Base-by-base conservation (phyloP, 2,797 vertebrate species). In the Eleutherodactylus coqui region DNA sequence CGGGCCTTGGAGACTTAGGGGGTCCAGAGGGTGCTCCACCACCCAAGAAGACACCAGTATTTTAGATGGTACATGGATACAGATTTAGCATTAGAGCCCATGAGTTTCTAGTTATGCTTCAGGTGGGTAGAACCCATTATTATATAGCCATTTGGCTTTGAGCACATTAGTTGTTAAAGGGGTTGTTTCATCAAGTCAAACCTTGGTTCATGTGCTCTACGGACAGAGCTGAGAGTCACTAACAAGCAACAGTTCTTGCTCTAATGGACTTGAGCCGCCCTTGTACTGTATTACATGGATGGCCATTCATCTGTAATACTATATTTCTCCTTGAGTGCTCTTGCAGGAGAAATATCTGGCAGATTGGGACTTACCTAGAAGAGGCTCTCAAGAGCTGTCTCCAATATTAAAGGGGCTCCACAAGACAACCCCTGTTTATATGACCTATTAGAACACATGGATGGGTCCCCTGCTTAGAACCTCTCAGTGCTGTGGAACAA, bases 41-140 rank as follows among this genome's bases (percentile, higher is more conserved):
- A n/a, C n/a, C n/a, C n/a, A n/a, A n/a, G n/a, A n/a, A n/a, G n/a
- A n/a, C n/a, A n/a, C n/a, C n/a, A n/a, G n/a, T n/a, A n/a, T n/a
- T n/a, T n/a, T n/a, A n/a, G n/a, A n/a, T n/a, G n/a, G n/a, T n/a
- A n/a, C n/a, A n/a, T n/a, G n/a, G n/a, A n/a, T n/a, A n/a, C n/a
- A n/a, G n/a, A n/a, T n/a, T n/a, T n/a, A n/a, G n/a, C n/a, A n/a
- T n/a, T n/a, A n/a, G n/a, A n/a, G n/a, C n/a, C n/a, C n/a, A n/a
- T n/a, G n/a, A n/a, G n/a, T n/a, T n/a, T n/a, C n/a, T n/a, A n/a
- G n/a, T n/a, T n/a, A n/a, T n/a, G n/a, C n/a, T n/a, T n/a, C 95
- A 97, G 96, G 97, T 98, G 89, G 62, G 77, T 29, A 29, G 11
- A 78, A 60, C 36, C 11, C 1, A 78, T 60, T 8, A 14, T 70